phyloP scores from a whole-genome alignment of 1,140 invertebrate species.

The Aphis craccivora region DNA sequence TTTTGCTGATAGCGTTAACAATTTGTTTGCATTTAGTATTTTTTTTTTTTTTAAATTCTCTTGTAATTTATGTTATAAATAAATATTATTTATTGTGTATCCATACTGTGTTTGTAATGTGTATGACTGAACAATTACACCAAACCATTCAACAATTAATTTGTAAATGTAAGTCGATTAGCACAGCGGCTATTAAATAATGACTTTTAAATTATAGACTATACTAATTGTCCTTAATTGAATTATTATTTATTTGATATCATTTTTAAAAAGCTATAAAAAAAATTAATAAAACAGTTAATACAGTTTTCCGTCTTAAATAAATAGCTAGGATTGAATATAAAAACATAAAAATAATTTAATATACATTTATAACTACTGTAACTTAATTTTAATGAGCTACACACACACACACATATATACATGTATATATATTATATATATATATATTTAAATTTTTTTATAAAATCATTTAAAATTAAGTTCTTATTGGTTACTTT shows the following conservation, averaged over 20 bases:
- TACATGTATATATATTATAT: too few relatives aligned
- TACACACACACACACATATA: too few relatives aligned
- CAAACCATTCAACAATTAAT: background rate
- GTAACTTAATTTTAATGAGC: background rate
- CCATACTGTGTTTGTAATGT: too few relatives aligned
- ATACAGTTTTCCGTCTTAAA: background rate
- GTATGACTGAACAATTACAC: too few relatives aligned
- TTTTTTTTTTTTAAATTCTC: background rate
- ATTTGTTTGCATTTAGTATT: background rate
- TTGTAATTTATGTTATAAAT: background rate
- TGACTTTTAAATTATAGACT: background rate
- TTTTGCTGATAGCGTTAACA: too few relatives aligned
- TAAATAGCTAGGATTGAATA: background rate
- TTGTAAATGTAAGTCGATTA: background rate
- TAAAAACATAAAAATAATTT: background rate
- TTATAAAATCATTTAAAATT: too few relatives aligned
- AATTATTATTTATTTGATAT: too few relatives aligned
- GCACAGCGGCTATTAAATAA: background rate
- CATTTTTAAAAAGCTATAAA: too few relatives aligned
- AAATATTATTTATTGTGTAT: too few relatives aligned
- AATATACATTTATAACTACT: background rate
- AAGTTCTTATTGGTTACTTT: too few relatives aligned
- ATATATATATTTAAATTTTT: too few relatives aligned
- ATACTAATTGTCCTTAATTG: background rate
- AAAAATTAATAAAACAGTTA: background rate